Percentiles rank a stretch among this genome's conserved stretches.
Conservation (phyloP, 2,888 invertebrate genomes). For the Lathronympha strigana region DNA sequence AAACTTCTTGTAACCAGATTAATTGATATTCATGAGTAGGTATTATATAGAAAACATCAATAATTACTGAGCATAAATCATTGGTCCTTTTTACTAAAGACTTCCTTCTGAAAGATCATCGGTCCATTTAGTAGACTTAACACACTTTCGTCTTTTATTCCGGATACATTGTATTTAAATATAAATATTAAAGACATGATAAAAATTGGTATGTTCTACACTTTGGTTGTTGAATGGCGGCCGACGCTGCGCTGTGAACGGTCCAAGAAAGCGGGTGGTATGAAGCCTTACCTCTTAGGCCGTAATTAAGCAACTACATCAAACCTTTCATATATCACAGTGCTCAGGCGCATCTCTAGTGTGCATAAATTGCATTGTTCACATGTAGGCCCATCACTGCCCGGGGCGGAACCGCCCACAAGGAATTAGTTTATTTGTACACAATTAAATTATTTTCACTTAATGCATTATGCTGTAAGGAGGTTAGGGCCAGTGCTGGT, state of each 20-base stretch:
- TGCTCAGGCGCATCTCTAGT: constrained; percentile 32
- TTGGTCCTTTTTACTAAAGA: no score
- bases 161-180: no score
- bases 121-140: no score
- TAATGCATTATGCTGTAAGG: constrained; percentile 42
- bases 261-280: constrained; percentile 9
- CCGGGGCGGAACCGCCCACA: constrained; percentile 33
- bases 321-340: constrained; percentile 27
- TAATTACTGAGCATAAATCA: no score
- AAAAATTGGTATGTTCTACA: no score
- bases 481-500: constrained; percentile 40
- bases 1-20: no score
- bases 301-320: constrained; percentile 39
- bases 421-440: constrained; percentile 42
- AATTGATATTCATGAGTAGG: no score
- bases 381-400: constrained; percentile 43
- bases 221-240: background rate
- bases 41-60: no score
- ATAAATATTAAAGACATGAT: no score
- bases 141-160: no score
- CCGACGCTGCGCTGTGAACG: background rate
- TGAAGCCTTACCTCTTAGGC: constrained; percentile 23
- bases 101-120: no score
- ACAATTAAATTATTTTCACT: constrained; percentile 43
- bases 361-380: constrained; percentile 49